phyloP scores from a whole-genome alignment of 2,113 vertebrate genomes.

The Oxyura jamaicensis region DNA sequence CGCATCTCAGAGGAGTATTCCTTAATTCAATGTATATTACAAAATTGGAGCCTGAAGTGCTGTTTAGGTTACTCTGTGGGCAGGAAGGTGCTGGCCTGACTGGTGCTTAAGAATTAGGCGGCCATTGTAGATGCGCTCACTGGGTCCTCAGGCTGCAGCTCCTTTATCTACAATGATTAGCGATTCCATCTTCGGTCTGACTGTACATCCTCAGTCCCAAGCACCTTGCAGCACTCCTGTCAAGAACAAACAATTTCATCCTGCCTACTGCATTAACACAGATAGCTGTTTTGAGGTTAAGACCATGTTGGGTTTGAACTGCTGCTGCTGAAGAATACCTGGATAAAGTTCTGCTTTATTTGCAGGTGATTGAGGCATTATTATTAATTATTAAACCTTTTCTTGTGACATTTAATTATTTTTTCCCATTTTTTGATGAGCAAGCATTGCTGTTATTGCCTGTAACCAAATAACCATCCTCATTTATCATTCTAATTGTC shows the following conservation, averaged over 20 bases:
- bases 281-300: slow-evolving; percentile 26
- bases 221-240: slow-evolving; percentile 29
- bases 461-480: slow-evolving; percentile 63
- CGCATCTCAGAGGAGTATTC: neutral
- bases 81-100: neutral
- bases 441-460: slow-evolving; percentile 66
- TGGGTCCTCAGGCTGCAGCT: neutral
- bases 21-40: slow-evolving; percentile 6
- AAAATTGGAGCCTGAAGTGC: neutral
- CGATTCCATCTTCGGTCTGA: neutral
- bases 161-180: slow-evolving; percentile 11
- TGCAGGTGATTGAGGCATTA: neutral
- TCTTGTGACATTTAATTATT: slow-evolving; percentile 59
- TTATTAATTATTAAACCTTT: slow-evolving; percentile 59
- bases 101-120: neutral
- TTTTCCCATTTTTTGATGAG: slow-evolving; percentile 64
- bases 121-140: neutral
- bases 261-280: slow-evolving; percentile 15
- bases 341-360: slow-evolving; percentile 24
- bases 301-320: slow-evolving; percentile 10
- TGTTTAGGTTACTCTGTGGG: neutral
- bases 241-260: slow-evolving; percentile 12
- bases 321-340: neutral
- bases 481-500: slow-evolving; percentile 81
- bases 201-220: neutral